Evolutionary conservation across 2,113 vertebrate species (phyloP).

Genomic region (Amphiprion ocellaris): DNA sequence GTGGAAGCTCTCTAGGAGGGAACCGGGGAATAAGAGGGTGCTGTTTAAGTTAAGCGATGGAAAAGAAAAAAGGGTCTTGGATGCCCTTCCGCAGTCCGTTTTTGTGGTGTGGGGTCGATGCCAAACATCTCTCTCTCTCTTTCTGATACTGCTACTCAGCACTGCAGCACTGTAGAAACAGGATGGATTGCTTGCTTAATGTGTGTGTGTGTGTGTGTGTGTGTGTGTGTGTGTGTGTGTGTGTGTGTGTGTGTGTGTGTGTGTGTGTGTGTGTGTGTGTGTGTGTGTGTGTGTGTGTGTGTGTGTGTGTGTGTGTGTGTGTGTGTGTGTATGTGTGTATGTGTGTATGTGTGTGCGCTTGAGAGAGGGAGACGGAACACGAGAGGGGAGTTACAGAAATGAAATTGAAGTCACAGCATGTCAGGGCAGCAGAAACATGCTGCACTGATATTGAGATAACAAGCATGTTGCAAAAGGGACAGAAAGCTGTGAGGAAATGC

Average conservation of each 20-base stretch:
- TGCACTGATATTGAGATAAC: slow-evolving; percentile 66
- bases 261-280: slow-evolving; percentile 27
- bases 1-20: slow-evolving; percentile 21
- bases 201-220: slow-evolving; percentile 32
- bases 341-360: neutral
- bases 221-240: slow-evolving; percentile 3
- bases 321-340: slow-evolving; percentile 29
- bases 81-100: slow-evolving; percentile 69
- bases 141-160: slow-evolving; percentile 74
- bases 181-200: slow-evolving; percentile 63
- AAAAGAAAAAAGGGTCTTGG: slow-evolving; percentile 45
- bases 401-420: slow-evolving; percentile 65
- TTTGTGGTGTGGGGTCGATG: slow-evolving; percentile 59
- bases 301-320: slow-evolving; percentile 12
- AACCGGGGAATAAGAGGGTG: slow-evolving; percentile 3
- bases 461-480: slow-evolving; percentile 47
- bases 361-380: slow-evolving; percentile 4
- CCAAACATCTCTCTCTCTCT: slow-evolving; percentile 48
- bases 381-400: slow-evolving; percentile 42
- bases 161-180: slow-evolving; percentile 77
- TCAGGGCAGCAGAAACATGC: slow-evolving; percentile 65
- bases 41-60: slow-evolving; percentile 42
- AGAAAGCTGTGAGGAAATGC: slow-evolving; percentile 24
- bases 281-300: neutral
- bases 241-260: slow-evolving; percentile 12